Evolutionary conservation across 2,797 vertebrate genomes (phyloP), one percentile per base, ranked within the genome.

Genomic region (Sebastolobus alascanus): DNA sequence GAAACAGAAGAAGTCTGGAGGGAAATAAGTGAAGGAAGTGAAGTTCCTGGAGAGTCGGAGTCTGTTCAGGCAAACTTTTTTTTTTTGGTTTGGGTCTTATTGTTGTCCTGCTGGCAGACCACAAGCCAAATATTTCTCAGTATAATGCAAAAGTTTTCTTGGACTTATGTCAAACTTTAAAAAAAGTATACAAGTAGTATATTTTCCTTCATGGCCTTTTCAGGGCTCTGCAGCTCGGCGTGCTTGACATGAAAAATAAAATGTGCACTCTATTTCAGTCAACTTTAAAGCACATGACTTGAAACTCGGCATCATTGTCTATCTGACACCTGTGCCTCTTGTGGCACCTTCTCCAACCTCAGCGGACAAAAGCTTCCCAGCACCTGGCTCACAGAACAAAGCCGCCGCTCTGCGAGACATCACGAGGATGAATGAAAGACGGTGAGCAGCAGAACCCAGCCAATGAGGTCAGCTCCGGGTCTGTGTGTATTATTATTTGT

Each of bases 301-400:
- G 33, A 61, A 58, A 43, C 52, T 60, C 14, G 33, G 52, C 76
- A 56, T 75, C 31, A 6, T 18, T 68, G 81, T 63, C 68, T 31
- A 2, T 9, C 55, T 8, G 80, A 76, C 84, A 83, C 75, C 69
- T 81, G 73, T 16, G 77, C 33, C 72, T 66, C 60, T 65, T n/a
- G 69, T 60, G 69, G 65, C 46, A 27, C 33, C 14, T 73, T 61
- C 61, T 18, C 68, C 33, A 13, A 56, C 70, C 79, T 75, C 69
- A 10, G 71, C 0, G 10, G 71, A 79, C 68, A 20, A 58, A 80
- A 82, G 61, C 37, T 13, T 56, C 61, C 35, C 40, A 31, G 75
- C 82, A 82, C 76, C 82, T 83, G 88, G 64, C 68, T 46, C 70
- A 20, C 65, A 75, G 79, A 82, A 86, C 78, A 85, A 87, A 90